Conservation (phyloP, 2,113 vertebrate species). For the Rana temporaria region DNA sequence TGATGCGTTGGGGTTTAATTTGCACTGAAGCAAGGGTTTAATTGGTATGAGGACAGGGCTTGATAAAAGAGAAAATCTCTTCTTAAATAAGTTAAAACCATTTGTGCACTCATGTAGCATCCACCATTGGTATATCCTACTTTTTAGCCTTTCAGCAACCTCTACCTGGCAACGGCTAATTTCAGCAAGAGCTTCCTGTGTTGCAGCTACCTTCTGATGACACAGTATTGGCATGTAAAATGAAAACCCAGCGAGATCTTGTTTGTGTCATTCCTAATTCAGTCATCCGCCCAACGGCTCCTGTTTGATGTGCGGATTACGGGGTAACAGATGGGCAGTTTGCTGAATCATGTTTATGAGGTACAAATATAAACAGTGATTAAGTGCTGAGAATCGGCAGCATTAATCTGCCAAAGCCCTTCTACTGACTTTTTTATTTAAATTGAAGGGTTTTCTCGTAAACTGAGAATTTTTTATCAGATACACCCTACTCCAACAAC, state of each 20-base stretch:
- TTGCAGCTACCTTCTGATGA: too few relatives aligned
- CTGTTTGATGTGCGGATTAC: constrained; percentile 33
- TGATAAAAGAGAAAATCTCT: too few relatives aligned
- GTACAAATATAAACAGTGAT: constrained; percentile 42
- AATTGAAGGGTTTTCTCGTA: neutral
- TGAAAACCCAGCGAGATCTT: neutral
- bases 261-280: neutral
- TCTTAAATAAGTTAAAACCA: too few relatives aligned
- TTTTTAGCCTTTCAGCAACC: too few relatives aligned
- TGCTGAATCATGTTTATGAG: constrained; percentile 40
- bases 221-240: neutral
- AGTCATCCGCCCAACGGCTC: constrained; percentile 8
- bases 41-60: too few relatives aligned
- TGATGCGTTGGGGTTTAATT: too few relatives aligned
- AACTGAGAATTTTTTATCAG: neutral
- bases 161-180: too few relatives aligned
- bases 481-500: neutral
- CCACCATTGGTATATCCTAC: too few relatives aligned
- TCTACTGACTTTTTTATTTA: neutral
- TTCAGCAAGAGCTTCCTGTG: too few relatives aligned
- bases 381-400: constrained; percentile 11
- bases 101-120: too few relatives aligned
- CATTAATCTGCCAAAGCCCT: constrained; percentile 29
- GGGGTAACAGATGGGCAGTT: constrained; percentile 28
- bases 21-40: too few relatives aligned